Evolutionary conservation across 2,113 vertebrate species (phyloP).

Genomic region (Gila orcuttii): DNA sequence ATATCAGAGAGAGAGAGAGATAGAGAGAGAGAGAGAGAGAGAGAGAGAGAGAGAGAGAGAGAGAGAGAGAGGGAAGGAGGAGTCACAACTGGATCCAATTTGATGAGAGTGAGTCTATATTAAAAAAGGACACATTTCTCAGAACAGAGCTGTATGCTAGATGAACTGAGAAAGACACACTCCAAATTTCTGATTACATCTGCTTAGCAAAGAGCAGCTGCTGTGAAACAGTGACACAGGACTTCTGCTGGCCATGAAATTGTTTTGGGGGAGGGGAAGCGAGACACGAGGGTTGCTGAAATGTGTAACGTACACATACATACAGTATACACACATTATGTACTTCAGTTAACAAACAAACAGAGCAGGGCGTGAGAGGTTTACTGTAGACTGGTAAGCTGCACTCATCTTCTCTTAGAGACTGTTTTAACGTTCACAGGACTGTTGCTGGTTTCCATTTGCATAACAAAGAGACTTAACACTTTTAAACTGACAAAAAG

Average conservation of each 20-base stretch:
- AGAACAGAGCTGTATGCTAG: constrained; percentile 47
- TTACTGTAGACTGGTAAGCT: background rate
- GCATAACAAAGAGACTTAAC: constrained; percentile 67
- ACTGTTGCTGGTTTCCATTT: constrained; percentile 44
- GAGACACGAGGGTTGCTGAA: background rate
- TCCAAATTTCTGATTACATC: constrained; percentile 68
- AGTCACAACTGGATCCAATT: constrained; percentile 33
- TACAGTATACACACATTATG: background rate
- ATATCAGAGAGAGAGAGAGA: too few relatives aligned
- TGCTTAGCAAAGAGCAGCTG: constrained; percentile 68
- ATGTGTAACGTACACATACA: background rate
- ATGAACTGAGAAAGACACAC: constrained; percentile 48
- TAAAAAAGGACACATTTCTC: constrained; percentile 23
- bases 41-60: background rate
- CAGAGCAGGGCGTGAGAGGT: background rate
- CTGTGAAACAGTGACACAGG: constrained; percentile 60
- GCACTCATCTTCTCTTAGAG: background rate
- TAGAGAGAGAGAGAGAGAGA: too few relatives aligned
- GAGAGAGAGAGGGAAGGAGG: constrained; percentile 46
- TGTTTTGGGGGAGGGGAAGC: constrained; percentile 16
- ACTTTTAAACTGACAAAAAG: constrained; percentile 15
- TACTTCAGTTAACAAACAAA: background rate
- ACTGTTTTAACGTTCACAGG: background rate
- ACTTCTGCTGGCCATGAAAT: constrained; percentile 46
- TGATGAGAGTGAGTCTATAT: constrained; percentile 43